phyloP scores from a whole-genome alignment of 1,140 invertebrate genomes.

The Ceratoteleas bidentatus region DNA sequence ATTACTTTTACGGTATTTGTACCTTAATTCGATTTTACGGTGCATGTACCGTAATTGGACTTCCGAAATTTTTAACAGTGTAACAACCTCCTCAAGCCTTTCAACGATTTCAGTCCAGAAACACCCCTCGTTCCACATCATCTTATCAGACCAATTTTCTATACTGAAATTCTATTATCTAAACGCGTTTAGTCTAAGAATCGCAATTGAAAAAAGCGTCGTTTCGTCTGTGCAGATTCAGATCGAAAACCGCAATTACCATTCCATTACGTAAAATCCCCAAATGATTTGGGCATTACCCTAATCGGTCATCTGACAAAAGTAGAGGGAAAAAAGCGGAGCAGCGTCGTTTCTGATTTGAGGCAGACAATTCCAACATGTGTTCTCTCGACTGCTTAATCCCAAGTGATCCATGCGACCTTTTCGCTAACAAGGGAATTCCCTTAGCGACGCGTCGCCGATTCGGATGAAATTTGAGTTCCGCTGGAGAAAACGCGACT shows the following conservation, averaged over 20 bases:
- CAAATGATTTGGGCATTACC: slow-evolving; percentile 29
- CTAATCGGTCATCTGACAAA: slow-evolving; percentile 28
- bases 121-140: too few relatives aligned
- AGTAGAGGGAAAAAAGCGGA: slow-evolving; percentile 17
- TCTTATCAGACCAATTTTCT: too few relatives aligned
- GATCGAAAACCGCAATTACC: slow-evolving; percentile 15
- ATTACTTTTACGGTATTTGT: too few relatives aligned
- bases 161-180: too few relatives aligned
- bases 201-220: too few relatives aligned
- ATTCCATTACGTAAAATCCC: slow-evolving; percentile 8
- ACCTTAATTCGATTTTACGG: too few relatives aligned
- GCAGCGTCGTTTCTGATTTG: slow-evolving; percentile 28
- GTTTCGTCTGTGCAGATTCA: too few relatives aligned
- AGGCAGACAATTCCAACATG: slow-evolving; percentile 42
- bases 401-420: slow-evolving; percentile 60
- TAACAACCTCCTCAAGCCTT: too few relatives aligned
- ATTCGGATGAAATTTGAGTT: slow-evolving; percentile 52
- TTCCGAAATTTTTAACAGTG: too few relatives aligned
- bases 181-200: too few relatives aligned
- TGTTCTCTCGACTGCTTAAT: slow-evolving; percentile 60
- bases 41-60: too few relatives aligned
- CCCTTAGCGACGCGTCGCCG: slow-evolving; percentile 45
- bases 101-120: too few relatives aligned
- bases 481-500: slow-evolving; percentile 9
- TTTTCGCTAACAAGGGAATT: slow-evolving; percentile 61